phyloP scores from a whole-genome alignment of 2,113 vertebrate genomes.

The Platanista minor region DNA sequence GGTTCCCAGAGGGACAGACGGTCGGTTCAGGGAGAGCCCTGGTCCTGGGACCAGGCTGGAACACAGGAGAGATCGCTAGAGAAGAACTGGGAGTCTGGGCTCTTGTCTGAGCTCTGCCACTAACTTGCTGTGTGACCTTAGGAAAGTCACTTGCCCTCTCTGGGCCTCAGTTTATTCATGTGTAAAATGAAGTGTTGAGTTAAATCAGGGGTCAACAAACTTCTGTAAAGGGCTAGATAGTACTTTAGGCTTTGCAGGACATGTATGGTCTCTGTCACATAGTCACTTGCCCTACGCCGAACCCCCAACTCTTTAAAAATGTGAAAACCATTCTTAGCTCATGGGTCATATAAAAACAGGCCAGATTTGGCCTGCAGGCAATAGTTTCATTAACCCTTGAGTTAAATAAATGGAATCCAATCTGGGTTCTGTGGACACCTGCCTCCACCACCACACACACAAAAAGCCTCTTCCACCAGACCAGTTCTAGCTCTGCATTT shows the following conservation, averaged over 20 bases:
- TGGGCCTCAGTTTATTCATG: neutral
- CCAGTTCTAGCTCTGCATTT: neutral
- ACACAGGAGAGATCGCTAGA: neutral
- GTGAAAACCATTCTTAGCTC: neutral
- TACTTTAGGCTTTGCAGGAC: neutral
- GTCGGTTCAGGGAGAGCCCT: neutral
- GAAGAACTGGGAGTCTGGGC: neutral
- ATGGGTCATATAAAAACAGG: neutral
- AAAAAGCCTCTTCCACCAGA: neutral
- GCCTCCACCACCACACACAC: neutral
- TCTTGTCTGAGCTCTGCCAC: neutral
- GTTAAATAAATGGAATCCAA: neutral
- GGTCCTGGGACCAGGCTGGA: neutral
- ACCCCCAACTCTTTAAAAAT: neutral
- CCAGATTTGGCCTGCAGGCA: neutral
- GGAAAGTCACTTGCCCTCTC: neutral
- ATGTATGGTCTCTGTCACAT: neutral
- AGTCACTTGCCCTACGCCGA: neutral
- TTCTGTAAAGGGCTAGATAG: neutral
- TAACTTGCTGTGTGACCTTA: neutral
- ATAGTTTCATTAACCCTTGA: neutral
- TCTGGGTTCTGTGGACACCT: neutral
- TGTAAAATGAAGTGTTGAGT: neutral
- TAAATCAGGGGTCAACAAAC: neutral
- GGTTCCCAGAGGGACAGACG: conserved; percentile 52